These are phyloP conservation scores for Hirudinaria manillensis DNA, from an alignment of 2,888 invertebrate genomes.

Conservation along the genomic window DNA sequence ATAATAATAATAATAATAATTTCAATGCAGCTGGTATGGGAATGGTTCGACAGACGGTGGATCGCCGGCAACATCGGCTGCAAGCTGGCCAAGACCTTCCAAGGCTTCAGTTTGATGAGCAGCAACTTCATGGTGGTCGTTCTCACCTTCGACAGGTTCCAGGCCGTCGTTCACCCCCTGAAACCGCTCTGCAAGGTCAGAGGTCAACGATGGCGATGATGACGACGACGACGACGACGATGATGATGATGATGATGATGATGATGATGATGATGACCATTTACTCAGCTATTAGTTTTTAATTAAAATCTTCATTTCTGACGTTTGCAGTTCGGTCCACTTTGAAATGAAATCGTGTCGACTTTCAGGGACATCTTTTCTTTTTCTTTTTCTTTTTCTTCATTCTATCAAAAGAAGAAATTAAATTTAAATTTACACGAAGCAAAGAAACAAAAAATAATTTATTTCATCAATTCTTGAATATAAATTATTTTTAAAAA, in stretches of 20 bases:
- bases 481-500: not conserved
- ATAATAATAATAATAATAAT: too few species aligned
- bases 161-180: conserved; percentile 42
- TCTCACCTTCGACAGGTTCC: conserved; percentile 52
- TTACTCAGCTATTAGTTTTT: too few species aligned
- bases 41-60: conserved; percentile 43
- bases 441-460: too few species aligned
- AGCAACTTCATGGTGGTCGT: conserved; percentile 53
- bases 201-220: not conserved
- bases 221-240: not conserved
- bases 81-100: conserved; percentile 50
- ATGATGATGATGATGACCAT: not conserved
- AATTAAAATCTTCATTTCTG: too few species aligned
- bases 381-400: too few species aligned
- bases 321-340: too few species aligned
- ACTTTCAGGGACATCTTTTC: too few species aligned
- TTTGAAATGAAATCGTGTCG: too few species aligned
- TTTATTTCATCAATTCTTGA: too few species aligned
- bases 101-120: conserved; percentile 50
- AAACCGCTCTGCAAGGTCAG: not conserved
- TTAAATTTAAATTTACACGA: too few species aligned
- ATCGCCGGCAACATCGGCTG: conserved; percentile 50
- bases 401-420: too few species aligned
- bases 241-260: not conserved
- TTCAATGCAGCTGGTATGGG: conserved; percentile 47